These are phyloP conservation scores for Chiroxiphia lanceolata DNA, from an alignment of 2,797 vertebrate genomes.

Conservation along the genomic window DNA sequence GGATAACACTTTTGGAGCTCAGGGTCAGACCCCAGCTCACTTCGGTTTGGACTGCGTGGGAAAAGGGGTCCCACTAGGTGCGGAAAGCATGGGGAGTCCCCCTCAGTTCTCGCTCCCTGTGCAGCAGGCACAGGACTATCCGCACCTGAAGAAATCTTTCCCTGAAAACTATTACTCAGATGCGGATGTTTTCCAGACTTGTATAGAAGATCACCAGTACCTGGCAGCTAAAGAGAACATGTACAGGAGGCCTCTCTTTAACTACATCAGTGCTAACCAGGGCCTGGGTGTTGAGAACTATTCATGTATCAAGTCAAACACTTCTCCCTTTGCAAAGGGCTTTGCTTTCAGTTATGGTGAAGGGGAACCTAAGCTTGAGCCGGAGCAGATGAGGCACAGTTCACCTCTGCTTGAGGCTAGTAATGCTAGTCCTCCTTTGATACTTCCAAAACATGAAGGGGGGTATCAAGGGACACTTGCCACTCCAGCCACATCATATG, in stretches of 20 bases:
- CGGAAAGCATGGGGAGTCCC: not conserved
- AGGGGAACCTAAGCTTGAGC: not conserved
- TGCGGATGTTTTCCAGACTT: not conserved
- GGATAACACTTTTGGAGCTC: not conserved
- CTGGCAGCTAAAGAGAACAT: not conserved
- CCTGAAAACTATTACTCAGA: not conserved
- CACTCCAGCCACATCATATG: not conserved
- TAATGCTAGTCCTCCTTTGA: not conserved
- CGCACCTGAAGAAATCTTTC: not conserved
- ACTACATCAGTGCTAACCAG: not conserved
- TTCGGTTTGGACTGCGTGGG: not conserved
- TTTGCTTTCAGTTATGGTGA: not conserved
- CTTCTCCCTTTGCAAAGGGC: not conserved
- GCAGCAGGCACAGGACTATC: not conserved
- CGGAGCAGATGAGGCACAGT: not conserved
- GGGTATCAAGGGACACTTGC: not conserved
- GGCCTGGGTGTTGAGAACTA: not conserved
- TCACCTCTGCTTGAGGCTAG: not conserved
- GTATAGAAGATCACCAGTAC: not conserved
- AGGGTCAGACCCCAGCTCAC: not conserved
- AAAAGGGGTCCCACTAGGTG: not conserved
- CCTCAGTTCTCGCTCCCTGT: not conserved
- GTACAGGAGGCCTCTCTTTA: not conserved
- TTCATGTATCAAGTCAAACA: not conserved
- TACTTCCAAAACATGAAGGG: not conserved